phyloP scores from a whole-genome alignment of 2,888 invertebrate species.

The Leptothorax acervorum region DNA sequence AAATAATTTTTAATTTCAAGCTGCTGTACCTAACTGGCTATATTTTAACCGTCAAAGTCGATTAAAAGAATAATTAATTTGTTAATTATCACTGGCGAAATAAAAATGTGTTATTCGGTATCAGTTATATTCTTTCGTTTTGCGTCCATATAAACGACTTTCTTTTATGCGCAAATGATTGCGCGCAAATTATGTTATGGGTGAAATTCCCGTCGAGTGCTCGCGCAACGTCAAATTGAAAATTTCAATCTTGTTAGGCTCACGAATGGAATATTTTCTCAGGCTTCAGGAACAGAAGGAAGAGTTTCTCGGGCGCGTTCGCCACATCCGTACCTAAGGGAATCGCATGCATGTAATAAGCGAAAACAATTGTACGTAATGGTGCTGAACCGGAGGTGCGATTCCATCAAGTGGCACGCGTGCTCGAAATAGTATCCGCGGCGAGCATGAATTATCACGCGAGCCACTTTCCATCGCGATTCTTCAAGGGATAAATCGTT shows the following conservation, averaged over 20 bases:
- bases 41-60: too few species aligned
- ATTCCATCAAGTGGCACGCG: conserved; percentile 73
- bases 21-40: too few species aligned
- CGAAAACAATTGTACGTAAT: conserved; percentile 75
- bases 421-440: conserved; percentile 68
- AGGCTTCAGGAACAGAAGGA: background rate
- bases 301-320: conserved; percentile 3
- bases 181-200: background rate
- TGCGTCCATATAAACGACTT: background rate
- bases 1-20: too few species aligned
- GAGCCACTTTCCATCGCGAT: conserved; percentile 44
- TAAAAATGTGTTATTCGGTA: too few species aligned
- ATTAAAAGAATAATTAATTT: too few species aligned
- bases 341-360: conserved; percentile 73
- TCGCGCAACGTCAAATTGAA: conserved; percentile 5
- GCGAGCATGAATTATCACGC: conserved; percentile 71
- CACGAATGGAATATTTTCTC: conserved; percentile 8
- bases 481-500: conserved; percentile 31
- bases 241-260: conserved; percentile 14
- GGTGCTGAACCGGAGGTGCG: conserved; percentile 70
- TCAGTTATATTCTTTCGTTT: background rate
- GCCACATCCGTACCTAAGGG: conserved; percentile 29
- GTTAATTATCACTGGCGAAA: too few species aligned
- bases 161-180: background rate
- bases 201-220: background rate